A percentile compares a stretch with the other conserved stretches of the same genome.
These are phyloP conservation scores for Diabrotica undecimpunctata DNA, from an alignment of 1,140 invertebrate species.

Conservation along the genomic window DNA sequence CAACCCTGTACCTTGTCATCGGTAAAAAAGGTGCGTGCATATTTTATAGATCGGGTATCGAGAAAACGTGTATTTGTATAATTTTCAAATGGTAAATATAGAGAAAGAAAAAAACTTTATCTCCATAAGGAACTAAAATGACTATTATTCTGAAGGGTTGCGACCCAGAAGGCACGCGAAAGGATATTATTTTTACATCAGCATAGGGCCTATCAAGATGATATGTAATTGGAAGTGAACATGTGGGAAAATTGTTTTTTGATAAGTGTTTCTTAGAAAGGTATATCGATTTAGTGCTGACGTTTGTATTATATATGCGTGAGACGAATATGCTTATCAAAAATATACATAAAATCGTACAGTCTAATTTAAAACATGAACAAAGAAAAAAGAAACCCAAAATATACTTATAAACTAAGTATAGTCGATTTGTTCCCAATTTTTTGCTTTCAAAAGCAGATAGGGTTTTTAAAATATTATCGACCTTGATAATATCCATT, in stretches of 20 bases:
- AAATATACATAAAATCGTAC: no score
- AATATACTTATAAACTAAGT: no score
- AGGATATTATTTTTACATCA: conserved; percentile 4
- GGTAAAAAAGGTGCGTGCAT: conserved; percentile 14
- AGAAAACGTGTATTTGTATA: conserved; percentile 12
- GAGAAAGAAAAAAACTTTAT: conserved; percentile 9
- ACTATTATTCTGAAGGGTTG: conserved; percentile 10
- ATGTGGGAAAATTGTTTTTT: conserved; percentile 1
- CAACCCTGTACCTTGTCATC: no score
- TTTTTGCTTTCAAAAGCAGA: no score
- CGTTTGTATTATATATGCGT: no score
- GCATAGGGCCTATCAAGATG: not conserved
- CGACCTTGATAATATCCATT: no score
- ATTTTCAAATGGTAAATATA: conserved; percentile 16
- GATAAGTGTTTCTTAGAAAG: conserved; percentile 2
- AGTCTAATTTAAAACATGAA: no score
- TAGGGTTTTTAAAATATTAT: no score
- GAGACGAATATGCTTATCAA: no score
- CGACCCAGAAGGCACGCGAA: not conserved
- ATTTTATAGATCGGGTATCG: conserved; percentile 6
- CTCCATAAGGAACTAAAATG: conserved; percentile 5
- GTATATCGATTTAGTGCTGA: no score
- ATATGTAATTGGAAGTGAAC: conserved; percentile 2
- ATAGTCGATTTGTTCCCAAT: no score
- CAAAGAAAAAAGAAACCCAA: no score